phyloP scores from a whole-genome alignment of 2,888 invertebrate species.

The Papilio protenor region DNA sequence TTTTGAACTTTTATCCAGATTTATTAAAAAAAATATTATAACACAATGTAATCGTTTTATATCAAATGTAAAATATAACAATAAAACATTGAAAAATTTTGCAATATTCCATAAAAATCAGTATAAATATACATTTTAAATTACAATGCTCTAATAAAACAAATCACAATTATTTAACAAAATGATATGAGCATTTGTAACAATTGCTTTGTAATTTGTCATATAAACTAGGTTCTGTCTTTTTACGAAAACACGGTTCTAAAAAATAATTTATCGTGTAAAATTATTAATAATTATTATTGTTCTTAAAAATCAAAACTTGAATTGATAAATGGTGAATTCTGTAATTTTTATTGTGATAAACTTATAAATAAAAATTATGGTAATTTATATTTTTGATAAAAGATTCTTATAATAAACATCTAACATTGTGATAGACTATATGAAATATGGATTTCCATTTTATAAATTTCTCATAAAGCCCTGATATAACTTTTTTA shows the following conservation, averaged over 20 bases:
- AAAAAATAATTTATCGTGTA: too few species aligned
- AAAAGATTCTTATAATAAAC: background rate
- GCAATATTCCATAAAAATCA: background rate
- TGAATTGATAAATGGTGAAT: background rate
- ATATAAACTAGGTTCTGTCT: too few species aligned
- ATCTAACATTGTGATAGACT: background rate
- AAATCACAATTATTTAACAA: background rate
- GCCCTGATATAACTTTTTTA: background rate
- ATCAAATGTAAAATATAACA: background rate
- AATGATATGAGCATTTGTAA: background rate
- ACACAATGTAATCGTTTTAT: background rate
- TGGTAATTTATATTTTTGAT: background rate
- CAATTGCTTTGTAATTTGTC: background rate
- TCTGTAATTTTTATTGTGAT: background rate
- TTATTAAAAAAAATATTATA: background rate
- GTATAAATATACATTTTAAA: background rate
- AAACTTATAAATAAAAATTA: background rate
- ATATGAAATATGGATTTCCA: background rate
- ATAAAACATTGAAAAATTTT: background rate
- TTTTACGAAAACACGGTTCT: background rate
- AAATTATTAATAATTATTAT: too few species aligned
- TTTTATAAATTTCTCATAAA: background rate
- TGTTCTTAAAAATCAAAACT: too few species aligned
- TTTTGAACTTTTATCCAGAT: background rate
- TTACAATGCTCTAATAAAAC: background rate